These are phyloP conservation scores for Atta colombica DNA, from an alignment of 1,140 invertebrate species.

Conservation along the genomic window DNA sequence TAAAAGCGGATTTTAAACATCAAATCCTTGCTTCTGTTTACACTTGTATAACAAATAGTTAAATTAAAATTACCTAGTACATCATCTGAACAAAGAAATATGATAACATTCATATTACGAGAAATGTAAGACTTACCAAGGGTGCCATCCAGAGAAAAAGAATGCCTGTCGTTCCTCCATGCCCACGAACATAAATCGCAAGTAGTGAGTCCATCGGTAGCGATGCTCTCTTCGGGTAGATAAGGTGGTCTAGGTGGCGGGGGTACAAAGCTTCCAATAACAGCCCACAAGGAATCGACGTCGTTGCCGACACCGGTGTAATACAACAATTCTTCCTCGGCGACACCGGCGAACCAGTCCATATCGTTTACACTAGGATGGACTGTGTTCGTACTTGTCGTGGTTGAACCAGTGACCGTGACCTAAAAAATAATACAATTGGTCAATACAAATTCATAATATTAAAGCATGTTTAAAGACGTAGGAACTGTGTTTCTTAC, in stretches of 20 bases:
- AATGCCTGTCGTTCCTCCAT: slow-evolving; percentile 85
- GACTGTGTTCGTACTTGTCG: slow-evolving; percentile 82
- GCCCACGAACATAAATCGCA: slow-evolving; percentile 92
- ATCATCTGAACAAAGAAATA: neutral
- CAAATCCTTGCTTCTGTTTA: neutral
- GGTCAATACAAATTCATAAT: neutral
- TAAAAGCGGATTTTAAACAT: neutral
- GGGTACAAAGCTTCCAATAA: slow-evolving; percentile 88
- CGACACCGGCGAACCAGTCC: slow-evolving; percentile 88
- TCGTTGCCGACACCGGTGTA: slow-evolving; percentile 88
- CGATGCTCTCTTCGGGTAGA: slow-evolving; percentile 88
- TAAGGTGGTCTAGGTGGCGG: slow-evolving; percentile 90
- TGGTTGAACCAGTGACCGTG: slow-evolving; percentile 81
- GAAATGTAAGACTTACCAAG: slow-evolving; percentile 79
- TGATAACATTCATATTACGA: neutral
- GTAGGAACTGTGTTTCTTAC: neutral
- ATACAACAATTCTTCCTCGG: slow-evolving; percentile 88
- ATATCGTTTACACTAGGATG: slow-evolving; percentile 85
- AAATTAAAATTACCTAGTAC: neutral
- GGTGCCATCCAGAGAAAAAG: slow-evolving; percentile 85
- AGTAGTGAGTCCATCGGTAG: slow-evolving; percentile 90
- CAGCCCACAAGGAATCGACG: slow-evolving; percentile 89
- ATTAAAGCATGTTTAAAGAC: neutral
- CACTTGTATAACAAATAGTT: neutral
- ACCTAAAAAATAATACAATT: slow-evolving; percentile 75